A percentile compares a stretch with the other conserved stretches of the same genome.
Conservation (phyloP, 2,888 invertebrate species). For the Trachelus tabidus region DNA sequence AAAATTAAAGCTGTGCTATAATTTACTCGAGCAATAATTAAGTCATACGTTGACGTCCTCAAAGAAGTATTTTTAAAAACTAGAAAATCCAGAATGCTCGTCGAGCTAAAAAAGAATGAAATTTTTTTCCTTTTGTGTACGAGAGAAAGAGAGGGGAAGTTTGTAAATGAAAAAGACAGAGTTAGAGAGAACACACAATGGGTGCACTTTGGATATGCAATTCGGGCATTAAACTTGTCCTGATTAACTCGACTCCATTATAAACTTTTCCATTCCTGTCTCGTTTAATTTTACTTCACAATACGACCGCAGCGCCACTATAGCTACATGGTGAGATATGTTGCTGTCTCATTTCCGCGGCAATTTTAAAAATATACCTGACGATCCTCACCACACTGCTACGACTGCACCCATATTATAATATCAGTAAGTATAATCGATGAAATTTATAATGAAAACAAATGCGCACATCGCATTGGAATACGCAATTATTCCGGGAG, state of each 20-base stretch:
- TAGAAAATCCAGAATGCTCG: background rate
- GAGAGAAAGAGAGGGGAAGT: background rate
- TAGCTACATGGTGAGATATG: background rate
- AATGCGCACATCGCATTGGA: background rate
- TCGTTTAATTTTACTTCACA: background rate
- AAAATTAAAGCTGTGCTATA: background rate
- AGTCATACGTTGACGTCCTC: background rate
- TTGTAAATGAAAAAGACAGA: background rate
- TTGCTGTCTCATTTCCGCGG: background rate
- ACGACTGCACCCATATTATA: background rate
- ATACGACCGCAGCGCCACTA: background rate
- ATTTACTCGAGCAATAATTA: background rate
- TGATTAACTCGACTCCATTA: background rate
- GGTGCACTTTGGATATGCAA: background rate
- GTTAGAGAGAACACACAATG: background rate
- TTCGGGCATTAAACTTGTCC: background rate
- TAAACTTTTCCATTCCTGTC: background rate
- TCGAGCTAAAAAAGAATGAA: background rate
- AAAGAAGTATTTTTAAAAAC: background rate
- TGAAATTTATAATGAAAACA: background rate
- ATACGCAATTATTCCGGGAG: background rate
- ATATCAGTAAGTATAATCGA: background rate
- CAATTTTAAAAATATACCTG: background rate
- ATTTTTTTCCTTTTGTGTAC: background rate
- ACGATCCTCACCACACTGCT: background rate